These are phyloP conservation scores for Drosophila busckii DNA, from an alignment of 1,140 invertebrate species.

Conservation along the genomic window DNA sequence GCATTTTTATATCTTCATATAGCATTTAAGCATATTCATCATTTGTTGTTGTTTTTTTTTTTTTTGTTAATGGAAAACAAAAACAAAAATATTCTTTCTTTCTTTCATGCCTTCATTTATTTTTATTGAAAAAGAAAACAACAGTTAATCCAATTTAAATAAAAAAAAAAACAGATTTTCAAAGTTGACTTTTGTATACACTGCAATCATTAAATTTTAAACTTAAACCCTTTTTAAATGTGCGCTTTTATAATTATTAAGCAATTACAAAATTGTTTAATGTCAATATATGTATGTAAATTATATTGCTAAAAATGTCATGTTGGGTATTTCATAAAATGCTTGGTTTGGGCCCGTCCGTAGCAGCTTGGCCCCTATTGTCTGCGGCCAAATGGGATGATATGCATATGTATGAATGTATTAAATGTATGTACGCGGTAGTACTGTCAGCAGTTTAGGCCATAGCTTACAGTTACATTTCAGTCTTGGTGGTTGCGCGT, in stretches of 20 bases:
- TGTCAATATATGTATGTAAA: background rate
- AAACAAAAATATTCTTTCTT: constrained; percentile 40
- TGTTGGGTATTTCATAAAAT: constrained; percentile 8
- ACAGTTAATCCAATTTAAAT: constrained; percentile 71
- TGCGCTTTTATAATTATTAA: background rate
- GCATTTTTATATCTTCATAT: constrained; percentile 38
- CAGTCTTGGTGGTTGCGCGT: constrained; percentile 13
- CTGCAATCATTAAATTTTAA: constrained; percentile 13
- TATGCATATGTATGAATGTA: background rate
- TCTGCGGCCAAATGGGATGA: background rate
- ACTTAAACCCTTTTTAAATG: background rate
- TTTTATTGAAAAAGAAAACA: constrained; percentile 49
- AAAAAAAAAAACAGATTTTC: constrained; percentile 46
- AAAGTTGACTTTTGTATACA: constrained; percentile 29
- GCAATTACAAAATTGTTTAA: background rate
- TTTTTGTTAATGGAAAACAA: constrained; percentile 28
- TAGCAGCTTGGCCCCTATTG: constrained; percentile 12
- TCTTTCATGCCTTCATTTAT: constrained; percentile 33
- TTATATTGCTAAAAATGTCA: constrained; percentile 2
- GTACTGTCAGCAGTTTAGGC: constrained; percentile 2
- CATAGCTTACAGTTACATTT: constrained; percentile 13
- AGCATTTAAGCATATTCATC: constrained; percentile 29
- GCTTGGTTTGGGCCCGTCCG: constrained; percentile 20
- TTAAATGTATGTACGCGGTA: too few species aligned
- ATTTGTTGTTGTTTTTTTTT: constrained; percentile 4